Base-by-base conservation (phyloP, 1,140 invertebrate species). In the Proales similis region DNA sequence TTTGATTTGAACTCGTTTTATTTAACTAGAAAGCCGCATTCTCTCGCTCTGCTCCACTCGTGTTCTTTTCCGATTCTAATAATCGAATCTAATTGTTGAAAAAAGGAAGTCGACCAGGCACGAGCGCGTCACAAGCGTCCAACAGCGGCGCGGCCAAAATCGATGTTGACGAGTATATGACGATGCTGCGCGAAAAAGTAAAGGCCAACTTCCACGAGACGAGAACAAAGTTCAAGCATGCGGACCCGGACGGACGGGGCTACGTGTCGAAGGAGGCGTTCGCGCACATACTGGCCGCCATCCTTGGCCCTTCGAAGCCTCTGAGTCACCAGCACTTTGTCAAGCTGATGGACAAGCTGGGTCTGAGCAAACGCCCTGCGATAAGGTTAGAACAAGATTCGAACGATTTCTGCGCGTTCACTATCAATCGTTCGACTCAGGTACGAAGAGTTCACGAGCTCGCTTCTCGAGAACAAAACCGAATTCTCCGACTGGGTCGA, bases 221-320 rank as follows among this genome's bases (percentile, higher is more conserved):
- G 19, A 68, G 68, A 48, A 75, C 72, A 51, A 68, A 68, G 33
- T 76, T 76, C 64, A 71, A 69, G 39, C 70, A 74, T 63, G 74
- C 74, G 33, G 74, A 76, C 46, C 73, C 72, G 17, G 73, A 76
- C 60, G 68, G 70, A 12, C 72, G 71, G 66, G 73, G 73, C 30
- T 73, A 74, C 51, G 73, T 76, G 5, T 69, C 70, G n/a, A 70
- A 69, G 72, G 74, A 68, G 45, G 61, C 63, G 30, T 61, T 61
- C 38, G 27, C 39, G 14, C 57, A 61, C 26, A 61, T 61, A 22
- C 26, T 61, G n/a, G 57, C 57, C 47, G 32, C 57, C 19, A 61
- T 61, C 26, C 17, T 61, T 26, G 57, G 57, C n/a, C 39, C 42
- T 14, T 45, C 39, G 17, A 45, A 45, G 26, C 57, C 39, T 12